Base-by-base conservation (phyloP, 1,140 invertebrate species). In the Trichonephila inaurata region DNA sequence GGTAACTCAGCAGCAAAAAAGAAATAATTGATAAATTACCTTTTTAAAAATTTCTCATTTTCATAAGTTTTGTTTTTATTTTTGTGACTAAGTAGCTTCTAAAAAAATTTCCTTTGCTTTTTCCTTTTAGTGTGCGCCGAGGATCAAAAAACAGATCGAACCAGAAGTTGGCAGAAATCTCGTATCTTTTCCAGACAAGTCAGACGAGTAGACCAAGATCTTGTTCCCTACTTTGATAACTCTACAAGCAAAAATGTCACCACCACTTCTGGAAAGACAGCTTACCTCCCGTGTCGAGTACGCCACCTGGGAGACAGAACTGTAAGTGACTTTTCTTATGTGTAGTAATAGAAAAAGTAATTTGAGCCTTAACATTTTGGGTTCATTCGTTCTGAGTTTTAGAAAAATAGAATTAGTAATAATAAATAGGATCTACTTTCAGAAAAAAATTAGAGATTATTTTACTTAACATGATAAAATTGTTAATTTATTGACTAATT, bases 161-260 rank as follows among this genome's bases (percentile, higher is more conserved):
- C 85, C 51, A 21, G 58, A 82, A 92, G 62, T 72, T 86, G 89
- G 89, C 94, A 88, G 21, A 92, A 83, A 58, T 18, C 83, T 28
- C 89, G 94, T n/a, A 72, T 61, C 5, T 60, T 93, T 7, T 83
- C 88, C 10, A 66, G 94, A 72, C 94, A 89, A 24, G 72, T 33
- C 5, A 33, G 94, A 14, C 86, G 81, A 24, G 91, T 89, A 12
- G 94, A 94, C 66, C 60, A 85, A 33, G 94, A 92, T 44, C 77
- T 91, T 0, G 91, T 91, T n/a, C 95, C 95, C 6, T 95, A 95
- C 89, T 95, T 95, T 87, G 95, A 95, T 64, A 94, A 91, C 77
- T 64, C 83, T 33, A 94, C 98, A 82, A 97, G 91, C 16, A 94
- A 91, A 58, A 95, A 95, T 94, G 94, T 95, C 19, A 95, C 95